These are phyloP conservation scores for Phalera bucephala DNA, from an alignment of 2,888 invertebrate species.

Conservation along the genomic window DNA sequence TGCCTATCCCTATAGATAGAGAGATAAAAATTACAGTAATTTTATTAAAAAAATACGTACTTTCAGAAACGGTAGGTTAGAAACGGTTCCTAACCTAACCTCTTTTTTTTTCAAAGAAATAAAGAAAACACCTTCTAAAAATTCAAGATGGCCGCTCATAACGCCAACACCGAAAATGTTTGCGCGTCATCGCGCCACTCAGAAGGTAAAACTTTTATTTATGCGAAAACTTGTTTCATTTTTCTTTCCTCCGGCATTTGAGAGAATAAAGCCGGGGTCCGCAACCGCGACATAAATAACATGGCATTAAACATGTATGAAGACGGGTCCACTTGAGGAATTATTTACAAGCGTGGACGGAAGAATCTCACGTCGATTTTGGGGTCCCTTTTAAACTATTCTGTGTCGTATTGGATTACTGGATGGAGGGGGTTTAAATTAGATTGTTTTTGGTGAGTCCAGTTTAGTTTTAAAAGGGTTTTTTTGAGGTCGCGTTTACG, in stretches of 20 bases:
- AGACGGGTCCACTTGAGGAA: slow-evolving; percentile 50
- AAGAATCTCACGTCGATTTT: slow-evolving; percentile 16
- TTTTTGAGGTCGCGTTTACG: no score
- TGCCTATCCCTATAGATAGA: no score
- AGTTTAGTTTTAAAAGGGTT: no score
- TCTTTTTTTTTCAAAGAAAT: no score
- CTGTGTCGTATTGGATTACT: slow-evolving; percentile 21
- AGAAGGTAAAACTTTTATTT: slow-evolving; percentile 68
- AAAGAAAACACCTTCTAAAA: no score
- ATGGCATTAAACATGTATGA: slow-evolving; percentile 61
- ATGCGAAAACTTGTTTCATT: slow-evolving; percentile 77
- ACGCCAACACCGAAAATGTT: slow-evolving; percentile 41
- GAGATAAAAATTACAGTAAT: no score
- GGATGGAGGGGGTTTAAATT: not conserved
- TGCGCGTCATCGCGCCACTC: slow-evolving; percentile 56
- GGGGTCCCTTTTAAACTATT: slow-evolving; percentile 27
- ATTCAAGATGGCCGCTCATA: slow-evolving; percentile 31
- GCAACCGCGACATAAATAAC: slow-evolving; percentile 55
- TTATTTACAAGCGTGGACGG: slow-evolving; percentile 40
- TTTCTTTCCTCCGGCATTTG: slow-evolving; percentile 58
- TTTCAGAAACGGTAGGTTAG: no score
- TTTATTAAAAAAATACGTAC: no score
- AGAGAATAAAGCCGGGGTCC: slow-evolving; percentile 45
- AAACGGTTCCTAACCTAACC: no score
- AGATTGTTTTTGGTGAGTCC: not conserved